A percentile compares a stretch with the other conserved stretches of the same genome.
These are phyloP conservation scores for Noctua fimbriata DNA, from an alignment of 2,888 invertebrate genomes.

Conservation along the genomic window DNA sequence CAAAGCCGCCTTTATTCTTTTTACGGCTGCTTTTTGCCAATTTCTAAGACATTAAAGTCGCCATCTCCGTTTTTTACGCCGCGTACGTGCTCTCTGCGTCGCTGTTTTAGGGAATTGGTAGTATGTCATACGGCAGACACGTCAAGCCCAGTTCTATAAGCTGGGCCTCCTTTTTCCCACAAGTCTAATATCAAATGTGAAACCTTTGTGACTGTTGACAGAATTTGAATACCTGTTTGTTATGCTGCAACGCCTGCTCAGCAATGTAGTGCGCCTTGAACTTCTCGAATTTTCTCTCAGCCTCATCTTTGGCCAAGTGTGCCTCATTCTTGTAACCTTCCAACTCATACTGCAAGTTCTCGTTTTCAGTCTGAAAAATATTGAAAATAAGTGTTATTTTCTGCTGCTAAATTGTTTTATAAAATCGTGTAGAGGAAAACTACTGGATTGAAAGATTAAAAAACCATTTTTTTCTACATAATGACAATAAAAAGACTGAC, in stretches of 20 bases:
- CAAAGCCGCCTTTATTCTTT: background rate
- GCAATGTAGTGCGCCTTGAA: constrained; percentile 95
- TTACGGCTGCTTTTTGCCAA: background rate
- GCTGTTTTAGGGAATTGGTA: no score
- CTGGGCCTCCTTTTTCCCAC: background rate
- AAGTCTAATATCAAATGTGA: background rate
- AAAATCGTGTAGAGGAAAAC: background rate
- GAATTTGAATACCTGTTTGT: constrained; percentile 66
- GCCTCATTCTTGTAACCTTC: constrained; percentile 98
- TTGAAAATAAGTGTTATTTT: constrained; percentile 12
- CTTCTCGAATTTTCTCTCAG: constrained; percentile 93
- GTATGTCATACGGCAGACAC: background rate
- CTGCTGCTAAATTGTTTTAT: background rate
- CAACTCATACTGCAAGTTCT: constrained; percentile 95
- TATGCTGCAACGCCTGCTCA: constrained; percentile 80
- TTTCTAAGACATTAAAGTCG: background rate
- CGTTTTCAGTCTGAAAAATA: constrained; percentile 93
- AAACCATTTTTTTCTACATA: background rate
- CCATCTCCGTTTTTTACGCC: background rate
- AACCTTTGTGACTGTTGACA: background rate
- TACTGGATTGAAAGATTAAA: background rate
- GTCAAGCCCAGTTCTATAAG: background rate
- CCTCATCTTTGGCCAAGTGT: constrained; percentile 95
- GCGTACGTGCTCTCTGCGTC: no score
- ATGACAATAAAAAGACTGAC: no score